phyloP scores from a whole-genome alignment of 1,140 invertebrate species.

The Pentalonia nigronervosa region DNA sequence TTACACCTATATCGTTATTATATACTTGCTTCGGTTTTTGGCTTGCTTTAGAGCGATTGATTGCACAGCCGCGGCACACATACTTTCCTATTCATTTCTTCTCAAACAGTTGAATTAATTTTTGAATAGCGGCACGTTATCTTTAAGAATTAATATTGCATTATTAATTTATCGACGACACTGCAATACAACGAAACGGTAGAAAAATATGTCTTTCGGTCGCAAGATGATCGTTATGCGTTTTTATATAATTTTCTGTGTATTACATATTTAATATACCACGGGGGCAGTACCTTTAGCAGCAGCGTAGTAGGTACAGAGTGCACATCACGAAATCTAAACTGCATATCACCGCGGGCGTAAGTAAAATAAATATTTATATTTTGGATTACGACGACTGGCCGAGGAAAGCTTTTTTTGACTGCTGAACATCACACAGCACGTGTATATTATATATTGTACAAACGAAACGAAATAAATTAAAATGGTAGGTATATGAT shows the following conservation, averaged over 20 bases:
- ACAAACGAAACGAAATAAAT: not conserved
- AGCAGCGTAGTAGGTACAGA: not conserved
- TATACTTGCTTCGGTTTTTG: not conserved
- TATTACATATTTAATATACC: not conserved
- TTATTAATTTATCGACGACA: not conserved
- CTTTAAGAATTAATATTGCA: not conserved
- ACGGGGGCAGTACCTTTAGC: not conserved
- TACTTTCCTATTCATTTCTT: not conserved
- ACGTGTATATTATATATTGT: not conserved
- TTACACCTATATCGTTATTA: not conserved
- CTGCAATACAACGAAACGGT: no score
- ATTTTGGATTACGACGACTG: not conserved
- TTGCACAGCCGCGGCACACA: not conserved
- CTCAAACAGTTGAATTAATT: not conserved
- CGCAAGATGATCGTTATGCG: not conserved
- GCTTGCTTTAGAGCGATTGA: not conserved
- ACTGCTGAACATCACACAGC: not conserved
- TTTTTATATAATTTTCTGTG: not conserved
- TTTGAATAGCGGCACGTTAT: not conserved
- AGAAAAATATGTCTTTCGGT: not conserved
- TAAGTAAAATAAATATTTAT: not conserved
- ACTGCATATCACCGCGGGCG: not conserved
- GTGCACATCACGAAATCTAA: not conserved
- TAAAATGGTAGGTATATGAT: not conserved
- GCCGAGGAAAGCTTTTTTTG: not conserved